Evolutionary conservation across 2,888 invertebrate genomes (phyloP), one percentile per base, ranked within the genome.

Genomic region (Agrilus mali): DNA sequence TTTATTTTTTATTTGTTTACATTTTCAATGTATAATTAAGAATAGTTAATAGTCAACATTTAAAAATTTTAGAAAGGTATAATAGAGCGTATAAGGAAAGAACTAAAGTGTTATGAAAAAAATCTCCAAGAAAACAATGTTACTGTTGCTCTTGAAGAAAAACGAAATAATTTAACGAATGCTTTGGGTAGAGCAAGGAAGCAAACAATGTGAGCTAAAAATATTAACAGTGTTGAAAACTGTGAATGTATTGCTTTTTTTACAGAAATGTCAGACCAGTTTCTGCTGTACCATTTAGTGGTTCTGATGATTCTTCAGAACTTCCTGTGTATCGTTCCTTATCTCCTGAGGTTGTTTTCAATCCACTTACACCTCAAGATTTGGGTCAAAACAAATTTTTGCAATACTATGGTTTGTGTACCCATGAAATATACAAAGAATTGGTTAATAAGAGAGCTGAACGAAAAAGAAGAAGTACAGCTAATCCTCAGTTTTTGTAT

Each of bases 401-500:
- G 32, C 61, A 53, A 17, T 61, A 61, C 44, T 67, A 73, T 42
- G 67, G 67, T 17, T 59, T 75, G 39, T 70, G 68, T 38, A 73
- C 73, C 7, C 68, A 66, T 32, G 66, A 65, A 33, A 63, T 64
- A 13, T 68, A 61, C 48, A 62, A 64, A 33, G 73, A 73, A 53
- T 62, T 73, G 55, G 72, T 72, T 52, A 72, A 70, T 47, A 68
- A 66, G 48, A 60, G 71, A 41, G 68, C 68, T 8, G 73, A 74
- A 54, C 60, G 74, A 33, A 74, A 73, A 52, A 60, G 73, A 27
- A 60, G 73, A 33, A 73, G 73, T 46, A 74, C 73, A 7, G 72
- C 73, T 2, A 73, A 72, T 58, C 71, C 72, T 2, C 72, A 74
- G 48, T 74, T 73, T 54, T 61, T 74, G 15, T 74, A 74, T 58